Conservation (phyloP, 92 coral and sea anemone genomes). For the Epizoanthus illoricatus region DNA sequence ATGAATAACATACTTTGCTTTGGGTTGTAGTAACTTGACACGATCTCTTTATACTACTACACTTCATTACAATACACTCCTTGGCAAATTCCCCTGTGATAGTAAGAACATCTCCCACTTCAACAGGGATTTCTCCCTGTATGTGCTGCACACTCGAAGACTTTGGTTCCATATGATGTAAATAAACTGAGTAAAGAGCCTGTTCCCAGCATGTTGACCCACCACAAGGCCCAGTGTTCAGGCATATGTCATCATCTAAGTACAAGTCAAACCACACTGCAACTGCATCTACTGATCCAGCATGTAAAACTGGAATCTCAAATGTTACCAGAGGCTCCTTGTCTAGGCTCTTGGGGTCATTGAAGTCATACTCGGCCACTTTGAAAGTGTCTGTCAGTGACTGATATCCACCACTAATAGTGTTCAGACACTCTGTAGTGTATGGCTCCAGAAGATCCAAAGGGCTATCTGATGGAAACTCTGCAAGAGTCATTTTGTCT, state of each 20-base stretch:
- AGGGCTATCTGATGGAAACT: conserved; percentile 19
- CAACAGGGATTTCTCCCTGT: conserved; percentile 36
- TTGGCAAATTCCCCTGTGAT: conserved; percentile 48
- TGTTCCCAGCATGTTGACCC: conserved; percentile 97
- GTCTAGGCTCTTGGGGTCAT: conserved; percentile 62
- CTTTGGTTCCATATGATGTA: conserved; percentile 20
- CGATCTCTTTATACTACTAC: conserved; percentile 27
- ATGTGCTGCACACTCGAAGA: not conserved
- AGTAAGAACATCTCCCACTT: conserved; percentile 55
- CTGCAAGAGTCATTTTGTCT: conserved; percentile 56
- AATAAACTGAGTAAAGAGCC: conserved; percentile 84
- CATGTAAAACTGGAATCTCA: conserved; percentile 47
- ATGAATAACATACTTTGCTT: not conserved
- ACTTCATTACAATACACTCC: conserved; percentile 61
- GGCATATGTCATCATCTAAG: conserved; percentile 65
- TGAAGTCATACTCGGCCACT: conserved; percentile 73
- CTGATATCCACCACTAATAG: conserved; percentile 56
- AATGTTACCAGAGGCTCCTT: conserved; percentile 37
- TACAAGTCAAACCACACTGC: conserved; percentile 93
- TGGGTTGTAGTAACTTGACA: not conserved
- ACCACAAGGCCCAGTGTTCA: conserved; percentile 84
- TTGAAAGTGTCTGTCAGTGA: conserved; percentile 62
- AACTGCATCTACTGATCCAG: conserved; percentile 84
- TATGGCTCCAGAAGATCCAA: conserved; percentile 76
- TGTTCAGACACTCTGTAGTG: conserved; percentile 77